Evolutionary conservation across 2,888 invertebrate species (phyloP).

Genomic region (Oscheius sp.): DNA sequence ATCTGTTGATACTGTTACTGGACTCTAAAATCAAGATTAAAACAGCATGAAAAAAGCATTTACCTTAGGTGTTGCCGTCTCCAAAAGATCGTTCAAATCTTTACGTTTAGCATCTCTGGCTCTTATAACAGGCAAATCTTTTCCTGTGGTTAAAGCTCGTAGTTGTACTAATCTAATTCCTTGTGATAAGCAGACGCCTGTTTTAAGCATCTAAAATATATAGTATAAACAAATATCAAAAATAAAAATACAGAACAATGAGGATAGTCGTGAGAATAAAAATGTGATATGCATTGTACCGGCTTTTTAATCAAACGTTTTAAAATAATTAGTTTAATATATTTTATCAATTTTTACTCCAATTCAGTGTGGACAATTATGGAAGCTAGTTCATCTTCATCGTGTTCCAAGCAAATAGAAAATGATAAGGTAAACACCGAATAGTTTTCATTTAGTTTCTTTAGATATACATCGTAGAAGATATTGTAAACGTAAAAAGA

Average conservation of each 20-base stretch:
- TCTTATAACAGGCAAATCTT: slow-evolving; percentile 53
- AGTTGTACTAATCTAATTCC: not conserved
- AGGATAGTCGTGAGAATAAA: not conserved
- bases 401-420: not conserved
- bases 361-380: not conserved
- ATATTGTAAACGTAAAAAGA: slow-evolving; percentile 6
- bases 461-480: not conserved
- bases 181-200: slow-evolving; percentile 19
- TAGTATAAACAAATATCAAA: not conserved
- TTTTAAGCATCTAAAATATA: slow-evolving; percentile 45
- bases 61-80: slow-evolving; percentile 45
- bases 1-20: slow-evolving; percentile 49
- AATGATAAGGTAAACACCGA: not conserved
- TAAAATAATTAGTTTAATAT: not conserved
- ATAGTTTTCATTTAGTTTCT: not conserved
- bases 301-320: not conserved
- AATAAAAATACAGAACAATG: not conserved
- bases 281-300: not conserved
- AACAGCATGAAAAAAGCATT: not conserved
- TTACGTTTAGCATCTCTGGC: slow-evolving; percentile 56
- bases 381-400: not conserved
- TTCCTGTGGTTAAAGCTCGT: slow-evolving; percentile 32
- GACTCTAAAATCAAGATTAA: slow-evolving; percentile 15
- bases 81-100: slow-evolving; percentile 57
- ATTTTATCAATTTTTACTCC: not conserved